Evolutionary conservation across 2,888 invertebrate genomes (phyloP).

Genomic region (Siphonodentalium dalli): DNA sequence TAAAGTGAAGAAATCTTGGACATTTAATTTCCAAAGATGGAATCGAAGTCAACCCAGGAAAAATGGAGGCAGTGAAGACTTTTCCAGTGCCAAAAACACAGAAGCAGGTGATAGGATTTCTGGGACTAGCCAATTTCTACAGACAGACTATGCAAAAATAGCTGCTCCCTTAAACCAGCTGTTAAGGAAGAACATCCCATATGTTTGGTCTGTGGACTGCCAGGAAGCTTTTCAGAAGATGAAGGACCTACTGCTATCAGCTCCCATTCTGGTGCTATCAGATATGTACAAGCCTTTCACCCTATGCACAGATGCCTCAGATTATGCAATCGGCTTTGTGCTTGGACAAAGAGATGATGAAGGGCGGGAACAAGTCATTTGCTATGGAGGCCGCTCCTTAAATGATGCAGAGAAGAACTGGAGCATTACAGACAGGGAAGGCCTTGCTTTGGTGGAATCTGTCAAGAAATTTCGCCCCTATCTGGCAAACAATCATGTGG

Average conservation of each 20-base stretch:
- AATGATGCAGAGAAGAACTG: slow-evolving; percentile 24
- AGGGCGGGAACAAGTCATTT: slow-evolving; percentile 17
- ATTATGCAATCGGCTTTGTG: slow-evolving; percentile 20
- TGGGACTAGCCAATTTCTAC: slow-evolving; percentile 28
- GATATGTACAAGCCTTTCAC: slow-evolving; percentile 23
- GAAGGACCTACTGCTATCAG: slow-evolving; percentile 8
- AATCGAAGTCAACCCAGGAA: slow-evolving; percentile 20
- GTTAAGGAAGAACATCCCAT: slow-evolving; percentile 19
- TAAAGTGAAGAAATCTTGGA: slow-evolving; percentile 28
- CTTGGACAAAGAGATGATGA: slow-evolving; percentile 25
- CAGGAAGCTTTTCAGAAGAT: slow-evolving; percentile 15
- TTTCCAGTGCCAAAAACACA: slow-evolving; percentile 24
- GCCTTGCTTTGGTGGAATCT: slow-evolving; percentile 32
- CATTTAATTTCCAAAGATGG: slow-evolving; percentile 29
- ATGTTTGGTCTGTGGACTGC: slow-evolving; percentile 25
- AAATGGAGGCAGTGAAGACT: slow-evolving; percentile 11
- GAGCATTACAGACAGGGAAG: slow-evolving; percentile 32
- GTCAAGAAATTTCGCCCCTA: slow-evolving; percentile 24
- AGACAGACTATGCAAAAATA: slow-evolving; percentile 20
- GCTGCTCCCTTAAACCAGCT: slow-evolving; percentile 25
- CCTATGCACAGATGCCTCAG: slow-evolving; percentile 24
- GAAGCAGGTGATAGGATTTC: slow-evolving; percentile 17
- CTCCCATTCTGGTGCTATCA: slow-evolving; percentile 26
- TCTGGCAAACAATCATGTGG: slow-evolving; percentile 21
- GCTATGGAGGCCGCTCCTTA: slow-evolving; percentile 28